Evolutionary conservation across 2,113 vertebrate species (phyloP).

Genomic region (Sinocyclocheilus anophthalmus): DNA sequence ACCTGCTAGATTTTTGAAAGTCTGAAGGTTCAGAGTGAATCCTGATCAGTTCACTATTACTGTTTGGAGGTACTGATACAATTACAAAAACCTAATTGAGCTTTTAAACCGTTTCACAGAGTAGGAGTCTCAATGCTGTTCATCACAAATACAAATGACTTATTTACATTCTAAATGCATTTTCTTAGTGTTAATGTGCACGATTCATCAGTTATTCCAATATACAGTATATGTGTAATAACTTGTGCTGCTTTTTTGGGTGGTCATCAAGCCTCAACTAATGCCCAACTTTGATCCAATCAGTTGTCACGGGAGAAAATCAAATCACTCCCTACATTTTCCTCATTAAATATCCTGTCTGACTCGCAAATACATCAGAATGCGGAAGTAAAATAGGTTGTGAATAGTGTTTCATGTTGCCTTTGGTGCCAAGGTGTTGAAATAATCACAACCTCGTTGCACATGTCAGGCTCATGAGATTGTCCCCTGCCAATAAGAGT

Average conservation of each 20-base stretch:
- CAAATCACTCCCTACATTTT: neutral
- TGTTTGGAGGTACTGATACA: neutral
- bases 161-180: too few species aligned
- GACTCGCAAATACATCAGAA: neutral
- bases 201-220: neutral
- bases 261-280: neutral
- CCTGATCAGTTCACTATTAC: neutral
- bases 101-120: neutral
- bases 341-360: neutral
- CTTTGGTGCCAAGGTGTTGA: neutral
- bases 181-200: neutral
- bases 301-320: neutral
- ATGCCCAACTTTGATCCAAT: neutral
- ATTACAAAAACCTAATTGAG: neutral
- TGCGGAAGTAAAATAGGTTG: neutral
- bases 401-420: neutral
- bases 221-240: too few species aligned
- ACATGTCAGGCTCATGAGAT: constrained; percentile 45
- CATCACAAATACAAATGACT: neutral
- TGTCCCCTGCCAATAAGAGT: constrained; percentile 53
- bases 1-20: neutral
- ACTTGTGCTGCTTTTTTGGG: neutral
- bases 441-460: constrained; percentile 24
- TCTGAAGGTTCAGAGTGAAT: constrained; percentile 12
- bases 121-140: neutral